Evolutionary conservation across 2,797 vertebrate species (phyloP).

Genomic region (Falco biarmicus): DNA sequence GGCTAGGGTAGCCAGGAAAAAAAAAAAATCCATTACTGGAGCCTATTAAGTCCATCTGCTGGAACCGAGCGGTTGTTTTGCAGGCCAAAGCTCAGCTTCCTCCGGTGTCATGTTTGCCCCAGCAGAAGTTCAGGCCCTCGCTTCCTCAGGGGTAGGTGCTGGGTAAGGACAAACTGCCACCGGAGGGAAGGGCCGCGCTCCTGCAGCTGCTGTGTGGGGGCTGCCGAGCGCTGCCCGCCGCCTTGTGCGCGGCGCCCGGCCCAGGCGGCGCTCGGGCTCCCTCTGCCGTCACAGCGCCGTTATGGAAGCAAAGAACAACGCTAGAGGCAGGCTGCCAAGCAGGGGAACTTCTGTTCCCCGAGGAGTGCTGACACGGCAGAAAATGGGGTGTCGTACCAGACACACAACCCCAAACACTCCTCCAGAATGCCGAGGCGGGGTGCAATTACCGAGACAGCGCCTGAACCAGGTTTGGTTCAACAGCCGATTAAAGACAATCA

Average conservation of each 20-base stretch:
- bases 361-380: background rate
- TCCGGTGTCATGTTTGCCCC: fast-evolving
- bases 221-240: too few species aligned
- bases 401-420: background rate
- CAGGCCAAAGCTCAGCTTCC: background rate
- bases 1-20: background rate
- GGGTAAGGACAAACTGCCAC: background rate
- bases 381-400: fast-evolving
- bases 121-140: background rate
- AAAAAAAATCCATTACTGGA: background rate
- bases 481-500: background rate
- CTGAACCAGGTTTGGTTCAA: background rate
- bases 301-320: fast-evolving
- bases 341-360: background rate
- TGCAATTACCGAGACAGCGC: fast-evolving
- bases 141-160: background rate
- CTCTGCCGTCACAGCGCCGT: background rate
- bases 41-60: fast-evolving
- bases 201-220: background rate
- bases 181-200: fast-evolving
- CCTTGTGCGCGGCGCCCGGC: fast-evolving
- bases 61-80: fast-evolving
- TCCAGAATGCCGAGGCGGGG: background rate
- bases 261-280: background rate
- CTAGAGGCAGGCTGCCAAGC: background rate